phyloP scores from a whole-genome alignment of 2,888 invertebrate species.

The Meiosimyza decipiens region DNA sequence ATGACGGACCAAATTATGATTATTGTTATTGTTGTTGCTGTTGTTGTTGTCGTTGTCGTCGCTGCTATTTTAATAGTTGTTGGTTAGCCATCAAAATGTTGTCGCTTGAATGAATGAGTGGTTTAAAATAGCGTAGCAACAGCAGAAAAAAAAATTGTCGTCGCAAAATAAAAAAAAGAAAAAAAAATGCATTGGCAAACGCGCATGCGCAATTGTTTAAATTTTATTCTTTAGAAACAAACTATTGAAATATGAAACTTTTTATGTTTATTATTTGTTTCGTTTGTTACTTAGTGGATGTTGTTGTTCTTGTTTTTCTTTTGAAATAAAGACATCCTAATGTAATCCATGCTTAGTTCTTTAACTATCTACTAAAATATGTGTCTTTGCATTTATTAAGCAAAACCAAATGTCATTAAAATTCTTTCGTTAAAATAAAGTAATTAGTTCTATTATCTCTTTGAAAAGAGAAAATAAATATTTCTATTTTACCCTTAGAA shows the following conservation, averaged over 20 bases:
- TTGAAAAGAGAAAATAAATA: not conserved
- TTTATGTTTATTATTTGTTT: slow-evolving; percentile 9
- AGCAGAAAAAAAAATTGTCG: not conserved
- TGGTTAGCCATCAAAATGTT: slow-evolving; percentile 12
- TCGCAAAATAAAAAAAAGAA: not conserved
- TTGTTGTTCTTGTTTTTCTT: not conserved
- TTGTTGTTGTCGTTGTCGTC: not conserved
- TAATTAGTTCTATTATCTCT: slow-evolving; percentile 5
- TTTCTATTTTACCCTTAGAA: not conserved
- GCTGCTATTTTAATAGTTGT: slow-evolving; percentile 21
- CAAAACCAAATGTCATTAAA: slow-evolving; percentile 2
- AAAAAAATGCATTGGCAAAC: not conserved
- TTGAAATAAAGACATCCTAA: slow-evolving; percentile 16
- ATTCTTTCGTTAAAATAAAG: not conserved
- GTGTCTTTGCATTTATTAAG: slow-evolving; percentile 19
- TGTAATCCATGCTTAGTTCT: no score
- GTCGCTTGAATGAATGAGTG: slow-evolving; percentile 24
- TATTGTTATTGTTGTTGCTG: slow-evolving; percentile 7
- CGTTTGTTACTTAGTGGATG: slow-evolving; percentile 9
- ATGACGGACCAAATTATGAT: slow-evolving; percentile 48
- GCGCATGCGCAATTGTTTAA: slow-evolving; percentile 7
- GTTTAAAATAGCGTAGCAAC: not conserved
- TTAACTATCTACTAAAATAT: not conserved
- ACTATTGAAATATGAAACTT: no score
- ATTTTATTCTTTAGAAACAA: no score